Percentiles rank a stretch among this genome's conserved stretches.
Conservation (phyloP, 2,888 invertebrate genomes). For the Uropetala carovei region DNA sequence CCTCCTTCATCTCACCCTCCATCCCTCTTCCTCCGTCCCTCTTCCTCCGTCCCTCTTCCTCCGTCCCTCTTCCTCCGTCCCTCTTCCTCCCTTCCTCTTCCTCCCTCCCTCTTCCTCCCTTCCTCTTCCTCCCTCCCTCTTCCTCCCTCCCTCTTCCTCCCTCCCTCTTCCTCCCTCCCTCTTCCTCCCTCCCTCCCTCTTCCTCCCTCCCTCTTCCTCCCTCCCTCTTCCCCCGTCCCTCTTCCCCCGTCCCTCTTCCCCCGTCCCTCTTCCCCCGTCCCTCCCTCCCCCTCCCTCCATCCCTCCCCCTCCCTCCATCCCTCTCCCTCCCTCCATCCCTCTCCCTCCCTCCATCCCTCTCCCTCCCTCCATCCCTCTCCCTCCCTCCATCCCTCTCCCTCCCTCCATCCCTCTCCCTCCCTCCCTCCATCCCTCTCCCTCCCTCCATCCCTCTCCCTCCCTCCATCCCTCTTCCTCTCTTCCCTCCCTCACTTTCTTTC, state of each 20-base stretch:
- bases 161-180: constrained; percentile 18
- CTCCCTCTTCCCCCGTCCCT: not conserved
- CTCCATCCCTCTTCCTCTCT: too few species aligned
- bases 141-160: constrained; percentile 1
- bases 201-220: not conserved
- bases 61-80: not conserved
- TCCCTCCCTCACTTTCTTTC: too few species aligned
- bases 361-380: not conserved
- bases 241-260: not conserved
- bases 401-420: not conserved
- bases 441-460: too few species aligned
- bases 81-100: not conserved
- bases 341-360: not conserved
- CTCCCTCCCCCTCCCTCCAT: not conserved
- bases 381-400: not conserved
- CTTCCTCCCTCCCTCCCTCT: not conserved
- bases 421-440: not conserved
- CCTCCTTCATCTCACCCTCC: not conserved
- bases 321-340: not conserved
- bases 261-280: not conserved
- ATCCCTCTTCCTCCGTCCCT: not conserved
- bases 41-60: not conserved
- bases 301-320: not conserved
- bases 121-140: not conserved
- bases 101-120: not conserved